These are phyloP conservation scores for Sturnus vulgaris DNA, from an alignment of 2,113 vertebrate species.

Conservation along the genomic window DNA sequence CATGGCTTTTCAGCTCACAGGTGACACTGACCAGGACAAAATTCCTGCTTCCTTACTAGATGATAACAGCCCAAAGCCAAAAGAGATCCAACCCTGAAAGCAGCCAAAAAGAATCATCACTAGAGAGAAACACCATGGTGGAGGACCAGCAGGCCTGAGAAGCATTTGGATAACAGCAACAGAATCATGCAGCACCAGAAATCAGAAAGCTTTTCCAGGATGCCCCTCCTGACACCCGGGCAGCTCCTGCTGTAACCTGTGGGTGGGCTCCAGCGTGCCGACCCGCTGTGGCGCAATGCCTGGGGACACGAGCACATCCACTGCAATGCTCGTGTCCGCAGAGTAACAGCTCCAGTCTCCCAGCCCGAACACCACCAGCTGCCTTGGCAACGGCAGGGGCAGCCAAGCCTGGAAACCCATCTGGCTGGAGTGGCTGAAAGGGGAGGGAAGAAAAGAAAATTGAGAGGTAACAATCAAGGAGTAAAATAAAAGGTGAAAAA, in stretches of 20 bases:
- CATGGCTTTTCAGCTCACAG: background rate
- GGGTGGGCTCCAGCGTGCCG: constrained; percentile 71
- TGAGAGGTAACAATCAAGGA: background rate
- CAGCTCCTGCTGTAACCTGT: constrained; percentile 57
- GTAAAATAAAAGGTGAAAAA: background rate
- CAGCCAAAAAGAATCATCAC: background rate
- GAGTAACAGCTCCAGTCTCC: constrained; percentile 81
- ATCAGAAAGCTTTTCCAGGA: background rate
- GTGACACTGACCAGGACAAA: background rate
- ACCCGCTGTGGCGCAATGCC: constrained; percentile 69
- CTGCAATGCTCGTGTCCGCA: constrained; percentile 50
- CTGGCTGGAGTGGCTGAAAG: constrained; percentile 74
- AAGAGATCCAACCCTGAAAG: background rate
- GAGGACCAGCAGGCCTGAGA: background rate
- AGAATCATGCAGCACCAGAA: background rate
- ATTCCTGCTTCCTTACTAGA: background rate
- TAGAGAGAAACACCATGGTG: background rate
- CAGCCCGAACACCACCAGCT: constrained; percentile 81
- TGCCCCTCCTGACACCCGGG: accelerated
- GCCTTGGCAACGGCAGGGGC: constrained; percentile 79
- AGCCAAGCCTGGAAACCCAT: constrained; percentile 78
- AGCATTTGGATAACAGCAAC: background rate
- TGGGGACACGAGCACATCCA: constrained; percentile 73
- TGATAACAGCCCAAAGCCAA: background rate
- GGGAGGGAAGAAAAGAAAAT: background rate